phyloP scores from a whole-genome alignment of 2,888 invertebrate species.

The Pyrrhia umbra region DNA sequence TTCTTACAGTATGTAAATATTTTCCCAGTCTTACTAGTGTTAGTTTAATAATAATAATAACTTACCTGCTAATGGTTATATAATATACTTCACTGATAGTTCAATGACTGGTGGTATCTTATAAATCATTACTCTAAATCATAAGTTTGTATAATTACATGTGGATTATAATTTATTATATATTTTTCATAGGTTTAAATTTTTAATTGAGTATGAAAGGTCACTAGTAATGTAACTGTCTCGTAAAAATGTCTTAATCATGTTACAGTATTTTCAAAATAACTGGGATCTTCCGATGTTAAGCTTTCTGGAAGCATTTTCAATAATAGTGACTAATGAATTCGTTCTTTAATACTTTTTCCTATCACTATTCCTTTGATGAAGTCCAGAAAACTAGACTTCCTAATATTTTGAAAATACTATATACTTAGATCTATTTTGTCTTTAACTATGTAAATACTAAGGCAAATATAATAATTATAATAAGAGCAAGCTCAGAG shows the following conservation, averaged over 20 bases:
- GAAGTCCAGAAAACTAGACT: not conserved
- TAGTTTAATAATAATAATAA: slow-evolving; percentile 50
- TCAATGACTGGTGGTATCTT: slow-evolving; percentile 47
- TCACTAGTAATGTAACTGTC: slow-evolving; percentile 25
- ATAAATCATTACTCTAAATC: slow-evolving; percentile 48
- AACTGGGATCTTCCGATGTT: not conserved
- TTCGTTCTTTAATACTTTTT: not conserved
- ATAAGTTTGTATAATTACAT: slow-evolving; percentile 49
- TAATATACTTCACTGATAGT: slow-evolving; percentile 47
- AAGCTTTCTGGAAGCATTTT: not conserved
- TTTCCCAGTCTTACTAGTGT: slow-evolving; percentile 58
- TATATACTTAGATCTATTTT: slow-evolving; percentile 32
- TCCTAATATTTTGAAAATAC: not conserved
- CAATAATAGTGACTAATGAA: not conserved
- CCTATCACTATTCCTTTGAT: not conserved
- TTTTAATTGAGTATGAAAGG: slow-evolving; percentile 31
- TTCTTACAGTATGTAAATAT: slow-evolving; percentile 61
- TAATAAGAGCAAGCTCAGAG: slow-evolving; percentile 33
- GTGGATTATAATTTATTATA: slow-evolving; percentile 53
- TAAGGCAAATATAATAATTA: slow-evolving; percentile 46
- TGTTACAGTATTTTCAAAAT: slow-evolving; percentile 2
- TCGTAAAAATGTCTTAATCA: slow-evolving; percentile 26
- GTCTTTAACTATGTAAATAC: slow-evolving; percentile 64
- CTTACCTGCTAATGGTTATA: slow-evolving; percentile 30
- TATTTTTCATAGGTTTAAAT: slow-evolving; percentile 50